Base-by-base conservation (phyloP, 2,113 vertebrate genomes). In the Hiodon tergisus region DNA sequence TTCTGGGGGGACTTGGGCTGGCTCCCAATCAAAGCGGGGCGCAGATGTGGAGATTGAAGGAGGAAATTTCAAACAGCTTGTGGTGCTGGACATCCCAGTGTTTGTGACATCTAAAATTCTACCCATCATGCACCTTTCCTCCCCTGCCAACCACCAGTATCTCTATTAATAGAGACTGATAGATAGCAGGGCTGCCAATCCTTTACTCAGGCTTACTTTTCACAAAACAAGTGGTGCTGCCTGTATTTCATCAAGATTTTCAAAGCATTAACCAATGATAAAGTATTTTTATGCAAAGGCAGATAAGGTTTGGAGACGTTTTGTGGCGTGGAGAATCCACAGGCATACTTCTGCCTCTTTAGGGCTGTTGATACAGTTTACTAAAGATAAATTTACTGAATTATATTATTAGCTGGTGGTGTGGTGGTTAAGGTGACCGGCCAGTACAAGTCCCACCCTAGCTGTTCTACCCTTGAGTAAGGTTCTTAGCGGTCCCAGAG, bases 111-210 rank as follows among this genome's bases (percentile, higher is more conserved):
- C 54, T 58, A 14, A 61, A 48, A 50, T 31, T 55, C 55, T 58
- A 50, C 7, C 57, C 57, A 48, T 72, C 70, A 71, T 71, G 69
- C 54, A 71, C 5, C 70, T 72, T 13, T 61, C 10, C 55, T 71
- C 46, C 48, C 5, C 14, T 13, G 59, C 5, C 11, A 4, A 14
- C 46, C 7, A n/a, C 47, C 46, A 5, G 46, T 11, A 4, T 61
- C 57, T 59, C 7, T 51, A 9, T 71, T 7, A 60, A 60, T 72
- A 55, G 7, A 48, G 57, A 72, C 31, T 16, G 11, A 72, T 72
- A 17, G 9, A 59, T 59, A 55, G 4, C 13, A 11, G 70, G 17
- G 55, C 54, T 71, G 17, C 55, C 54, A 71, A 9, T 46, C 54
- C 16, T 10, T 58, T 16, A 52, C 4, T 17, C 31, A 57, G 16